Evolutionary conservation across 2,113 vertebrate species (phyloP).

Genomic region (Epinephelus fuscoguttatus): DNA sequence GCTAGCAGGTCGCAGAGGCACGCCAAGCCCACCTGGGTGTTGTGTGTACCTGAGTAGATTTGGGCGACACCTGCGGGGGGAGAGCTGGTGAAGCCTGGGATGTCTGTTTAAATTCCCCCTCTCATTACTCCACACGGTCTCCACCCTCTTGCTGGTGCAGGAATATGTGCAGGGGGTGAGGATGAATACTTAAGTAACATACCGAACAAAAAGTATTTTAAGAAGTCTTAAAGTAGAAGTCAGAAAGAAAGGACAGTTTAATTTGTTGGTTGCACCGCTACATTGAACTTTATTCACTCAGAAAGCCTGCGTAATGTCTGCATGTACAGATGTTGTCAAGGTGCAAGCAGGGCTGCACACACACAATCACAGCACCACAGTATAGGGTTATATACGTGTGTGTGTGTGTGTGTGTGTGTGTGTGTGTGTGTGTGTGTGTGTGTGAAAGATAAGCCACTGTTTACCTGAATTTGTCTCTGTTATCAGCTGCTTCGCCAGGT

Average conservation of each 20-base stretch:
- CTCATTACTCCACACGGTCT: conserved; percentile 60
- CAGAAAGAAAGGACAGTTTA: not conserved
- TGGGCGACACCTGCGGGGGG: conserved; percentile 48
- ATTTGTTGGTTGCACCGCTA: not conserved
- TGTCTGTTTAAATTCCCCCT: conserved; percentile 65
- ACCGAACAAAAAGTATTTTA: not conserved
- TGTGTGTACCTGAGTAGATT: conserved; percentile 61
- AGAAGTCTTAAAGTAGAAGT: not conserved
- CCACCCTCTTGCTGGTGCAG: conserved; percentile 22
- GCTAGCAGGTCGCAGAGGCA: conserved; percentile 66
- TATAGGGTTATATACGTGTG: not conserved
- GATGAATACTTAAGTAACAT: not conserved
- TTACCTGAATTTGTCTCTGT: conserved; percentile 65
- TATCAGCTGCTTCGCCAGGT: conserved; percentile 62
- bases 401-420: not conserved
- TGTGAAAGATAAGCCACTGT: conserved; percentile 66
- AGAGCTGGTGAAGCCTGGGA: conserved; percentile 44
- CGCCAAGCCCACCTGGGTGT: conserved; percentile 67
- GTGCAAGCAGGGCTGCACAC: conserved; percentile 8
- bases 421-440: conserved; percentile 12
- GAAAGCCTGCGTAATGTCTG: not conserved
- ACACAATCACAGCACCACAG: conserved; percentile 14
- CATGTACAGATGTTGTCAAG: not conserved
- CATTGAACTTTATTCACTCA: not conserved
- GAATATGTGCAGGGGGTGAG: not conserved